Percentiles rank a stretch among this genome's conserved stretches.
phyloP scores from a whole-genome alignment of 2,888 invertebrate species.

The Orthosia gracilis region DNA sequence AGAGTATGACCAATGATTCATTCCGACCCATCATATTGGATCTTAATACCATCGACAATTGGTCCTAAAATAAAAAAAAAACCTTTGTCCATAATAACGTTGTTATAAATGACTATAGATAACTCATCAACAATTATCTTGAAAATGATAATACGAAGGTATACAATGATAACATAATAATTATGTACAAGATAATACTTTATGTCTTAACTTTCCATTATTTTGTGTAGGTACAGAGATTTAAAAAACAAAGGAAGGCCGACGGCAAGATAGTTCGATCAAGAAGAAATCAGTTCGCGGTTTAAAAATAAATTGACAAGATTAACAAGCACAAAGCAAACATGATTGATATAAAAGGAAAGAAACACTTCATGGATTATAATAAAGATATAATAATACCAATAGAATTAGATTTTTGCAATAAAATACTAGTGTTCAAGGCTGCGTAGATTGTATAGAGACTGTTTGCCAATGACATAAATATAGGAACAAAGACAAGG shows the following conservation, averaged over 20 bases:
- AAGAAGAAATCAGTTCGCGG: no score
- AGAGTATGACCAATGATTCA: not conserved
- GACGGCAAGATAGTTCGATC: no score
- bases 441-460: not conserved
- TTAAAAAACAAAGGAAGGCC: not conserved
- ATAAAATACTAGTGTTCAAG: not conserved
- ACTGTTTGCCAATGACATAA: not conserved
- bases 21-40: not conserved
- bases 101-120: conserved; percentile 12
- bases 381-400: no score
- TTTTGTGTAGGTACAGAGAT: not conserved
- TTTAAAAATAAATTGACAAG: not conserved
- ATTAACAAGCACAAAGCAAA: not conserved
- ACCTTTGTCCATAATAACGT: not conserved
- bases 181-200: conserved; percentile 13
- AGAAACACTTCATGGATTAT: no score
- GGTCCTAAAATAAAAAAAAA: no score
- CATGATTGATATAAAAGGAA: no score
- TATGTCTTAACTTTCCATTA: conserved; percentile 12
- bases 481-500: not conserved
- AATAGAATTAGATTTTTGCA: not conserved
- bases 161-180: conserved; percentile 26
- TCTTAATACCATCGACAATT: not conserved
- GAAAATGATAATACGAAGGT: conserved; percentile 6
- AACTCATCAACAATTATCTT: conserved; percentile 21